Base-by-base conservation (phyloP, 2,888 invertebrate genomes). In the Drosophila eohydei region DNA sequence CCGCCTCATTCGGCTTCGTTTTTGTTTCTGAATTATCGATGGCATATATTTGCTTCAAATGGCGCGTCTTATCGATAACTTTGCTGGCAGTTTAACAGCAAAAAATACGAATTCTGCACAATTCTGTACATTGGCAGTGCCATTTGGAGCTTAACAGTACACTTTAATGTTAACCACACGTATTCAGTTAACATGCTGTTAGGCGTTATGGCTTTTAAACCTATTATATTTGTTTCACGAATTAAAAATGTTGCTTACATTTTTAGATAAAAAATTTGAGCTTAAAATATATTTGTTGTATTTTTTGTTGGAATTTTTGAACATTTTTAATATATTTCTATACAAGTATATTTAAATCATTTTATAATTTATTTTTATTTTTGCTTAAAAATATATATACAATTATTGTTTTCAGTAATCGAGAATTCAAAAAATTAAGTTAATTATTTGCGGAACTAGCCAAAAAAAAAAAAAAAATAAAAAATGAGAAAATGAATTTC, bases 1-100 rank as follows among this genome's bases (percentile, higher is more conserved):
- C 73, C 75, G 46, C 72, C 60, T 72, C 75, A 68, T 68, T 76
- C 72, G 77, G 72, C 77, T 76, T 72, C 77, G 72, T 76, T 76
- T 72, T 63, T 72, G 68, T 57, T 76, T 75, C 72, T 75, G 48
- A 72, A 32, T 56, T 68, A 67, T 62, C 73, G 73, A 68, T 62
- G 73, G 55, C 54, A 57, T n/a, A 3, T 34, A 32, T 43, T 41
- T 51, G 57, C 56, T 72, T 67, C 30, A 67, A 72, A 43, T 52
- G 56, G 60, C 72, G 60, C 72, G 16, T 30, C 50, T 51, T 61
- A 75, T 74, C 74, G 74, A 74, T 74, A 71, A 48, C 71, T 44
- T 40, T 43, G 12, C 41, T 0, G 34, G 7, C 28, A 6, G 26
- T 26, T 50, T 52, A 51, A 66, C 71, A 71, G 65, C 66, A 57